A percentile compares a stretch with the other conserved stretches of the same genome.
Conservation (phyloP, 2,888 invertebrate species). For the Hoplodrina blanda region DNA sequence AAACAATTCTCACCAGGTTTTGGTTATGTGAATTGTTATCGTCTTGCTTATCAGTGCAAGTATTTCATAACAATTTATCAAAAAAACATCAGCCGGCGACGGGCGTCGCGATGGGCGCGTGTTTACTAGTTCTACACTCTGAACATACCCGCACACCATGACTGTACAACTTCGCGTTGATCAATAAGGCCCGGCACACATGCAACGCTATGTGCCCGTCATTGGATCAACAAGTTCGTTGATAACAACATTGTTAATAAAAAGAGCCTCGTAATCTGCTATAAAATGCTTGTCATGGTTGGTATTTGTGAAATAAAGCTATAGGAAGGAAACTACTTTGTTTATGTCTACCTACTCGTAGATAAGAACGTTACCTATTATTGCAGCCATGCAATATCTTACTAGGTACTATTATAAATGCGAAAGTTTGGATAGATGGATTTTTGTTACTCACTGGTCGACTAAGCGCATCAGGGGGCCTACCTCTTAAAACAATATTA, state of each 20-base stretch:
- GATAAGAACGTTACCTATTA: background rate
- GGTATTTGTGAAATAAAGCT: conserved; percentile 11
- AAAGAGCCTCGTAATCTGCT: background rate
- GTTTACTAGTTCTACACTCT: conserved; percentile 28
- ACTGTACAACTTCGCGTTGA: conserved; percentile 32
- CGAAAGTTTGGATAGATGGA: no score
- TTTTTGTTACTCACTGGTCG: no score
- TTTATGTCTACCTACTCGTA: background rate
- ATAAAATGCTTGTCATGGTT: conserved; percentile 8
- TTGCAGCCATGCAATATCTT: background rate
- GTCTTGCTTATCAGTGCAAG: conserved; percentile 4
- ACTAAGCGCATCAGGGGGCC: no score
- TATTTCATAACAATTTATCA: conserved; percentile 28
- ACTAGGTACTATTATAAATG: no score
- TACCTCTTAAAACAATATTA: no score
- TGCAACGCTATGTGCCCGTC: background rate
- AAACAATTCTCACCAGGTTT: conserved; percentile 18
- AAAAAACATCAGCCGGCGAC: conserved; percentile 2
- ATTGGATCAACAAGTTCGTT: conserved; percentile 3
- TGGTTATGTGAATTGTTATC: conserved; percentile 15
- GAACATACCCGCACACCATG: conserved; percentile 31
- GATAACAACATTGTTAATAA: background rate
- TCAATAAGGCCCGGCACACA: conserved; percentile 21
- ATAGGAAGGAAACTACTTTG: background rate
- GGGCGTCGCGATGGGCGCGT: background rate